Conservation (phyloP, 2,888 invertebrate genomes). For the Oeneis ivallda region DNA sequence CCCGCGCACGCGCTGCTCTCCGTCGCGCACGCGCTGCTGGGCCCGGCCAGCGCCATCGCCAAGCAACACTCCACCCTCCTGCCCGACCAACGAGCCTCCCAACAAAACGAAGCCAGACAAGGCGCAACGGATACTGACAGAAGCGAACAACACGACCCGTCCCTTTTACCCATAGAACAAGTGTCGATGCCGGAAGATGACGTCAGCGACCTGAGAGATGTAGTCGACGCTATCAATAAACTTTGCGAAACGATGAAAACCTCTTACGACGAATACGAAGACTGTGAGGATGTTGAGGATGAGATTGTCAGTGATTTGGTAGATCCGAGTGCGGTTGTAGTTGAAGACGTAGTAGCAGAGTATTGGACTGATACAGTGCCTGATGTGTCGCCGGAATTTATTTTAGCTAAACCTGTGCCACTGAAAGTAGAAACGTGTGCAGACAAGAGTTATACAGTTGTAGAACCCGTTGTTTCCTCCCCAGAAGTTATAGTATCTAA, state of each 20-base stretch:
- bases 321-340: slow-evolving; percentile 52
- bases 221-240: slow-evolving; percentile 76
- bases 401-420: background rate
- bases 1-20: slow-evolving; percentile 64
- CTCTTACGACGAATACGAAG: slow-evolving; percentile 54
- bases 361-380: slow-evolving; percentile 41
- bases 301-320: slow-evolving; percentile 40
- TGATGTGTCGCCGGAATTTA: background rate
- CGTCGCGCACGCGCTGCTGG: slow-evolving; percentile 65
- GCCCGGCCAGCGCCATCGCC: slow-evolving; percentile 34
- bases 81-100: slow-evolving; percentile 40
- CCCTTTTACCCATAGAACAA: slow-evolving; percentile 58
- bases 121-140: background rate
- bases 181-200: slow-evolving; percentile 58
- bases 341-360: slow-evolving; percentile 48
- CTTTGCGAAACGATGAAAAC: slow-evolving; percentile 76
- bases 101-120: too few species aligned
- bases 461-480: background rate
- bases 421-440: background rate
- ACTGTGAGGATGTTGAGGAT: slow-evolving; percentile 28
- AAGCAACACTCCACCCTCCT: slow-evolving; percentile 40
- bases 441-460: background rate
- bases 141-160: slow-evolving; percentile 22
- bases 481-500: background rate
- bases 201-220: slow-evolving; percentile 71